These are phyloP conservation scores for Istiophorus platypterus DNA, from an alignment of 2,113 vertebrate genomes.

Conservation along the genomic window DNA sequence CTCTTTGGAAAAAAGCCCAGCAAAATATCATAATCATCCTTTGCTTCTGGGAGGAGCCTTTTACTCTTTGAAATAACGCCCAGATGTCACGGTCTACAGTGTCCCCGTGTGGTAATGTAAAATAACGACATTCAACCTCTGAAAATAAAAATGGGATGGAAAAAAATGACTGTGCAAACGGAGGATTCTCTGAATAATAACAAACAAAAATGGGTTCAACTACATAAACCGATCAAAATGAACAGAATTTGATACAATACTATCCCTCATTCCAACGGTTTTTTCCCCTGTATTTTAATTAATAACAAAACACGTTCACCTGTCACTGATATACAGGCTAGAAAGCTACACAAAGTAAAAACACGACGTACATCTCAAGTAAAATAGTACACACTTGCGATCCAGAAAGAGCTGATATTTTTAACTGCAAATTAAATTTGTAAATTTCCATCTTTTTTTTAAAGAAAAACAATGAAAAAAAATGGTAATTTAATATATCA, in stretches of 20 bases:
- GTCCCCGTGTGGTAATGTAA: constrained; percentile 65
- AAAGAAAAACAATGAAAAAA: not conserved
- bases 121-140: constrained; percentile 2
- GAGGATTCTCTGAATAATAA: not conserved
- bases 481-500: not conserved
- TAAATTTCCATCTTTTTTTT: not conserved
- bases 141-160: not conserved
- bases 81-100: constrained; percentile 61
- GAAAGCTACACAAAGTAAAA: not conserved
- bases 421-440: not conserved
- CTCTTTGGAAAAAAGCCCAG: constrained; percentile 70
- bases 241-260: too few species aligned
- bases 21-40: constrained; percentile 27
- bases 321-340: not conserved
- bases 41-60: constrained; percentile 65
- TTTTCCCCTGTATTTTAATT: not conserved
- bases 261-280: fast-evolving
- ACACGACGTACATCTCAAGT: fast-evolving
- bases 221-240: not conserved
- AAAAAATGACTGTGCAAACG: fast-evolving
- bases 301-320: too few species aligned
- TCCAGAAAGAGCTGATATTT: not conserved
- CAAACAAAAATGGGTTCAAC: not conserved
- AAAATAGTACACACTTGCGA: not conserved
- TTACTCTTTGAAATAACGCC: not conserved